Base-by-base conservation (phyloP, 2,888 invertebrate genomes). In the Conops quadrifasciatus region DNA sequence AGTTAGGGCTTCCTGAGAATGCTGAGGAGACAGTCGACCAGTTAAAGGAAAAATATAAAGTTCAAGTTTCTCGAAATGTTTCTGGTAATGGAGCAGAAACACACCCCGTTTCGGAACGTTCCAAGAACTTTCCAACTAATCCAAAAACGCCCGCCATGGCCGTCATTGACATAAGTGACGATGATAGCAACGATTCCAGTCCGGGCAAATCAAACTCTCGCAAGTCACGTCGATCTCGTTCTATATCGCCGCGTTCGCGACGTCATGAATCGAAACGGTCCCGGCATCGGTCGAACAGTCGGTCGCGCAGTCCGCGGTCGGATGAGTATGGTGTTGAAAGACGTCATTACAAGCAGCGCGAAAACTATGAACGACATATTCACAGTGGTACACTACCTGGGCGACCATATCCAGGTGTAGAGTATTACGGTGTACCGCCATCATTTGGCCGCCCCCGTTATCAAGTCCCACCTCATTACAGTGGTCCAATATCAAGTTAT, bases 1-100 rank as follows among this genome's bases (percentile, higher is more conserved):
- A 90, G 83, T 82, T 88, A 79, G 89, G 88, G 80, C 77, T 88
- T 78, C 83, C 87, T 1, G 87, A 88, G n/a, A 87, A 88, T 51
- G 84, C 83, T n/a, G 80, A 83, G 67, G 84, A 84, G 70, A 81
- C 80, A 62, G 82, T 84, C 4, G 83, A 82, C 74, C 78, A 80
- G 71, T 74, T 85, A 0, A 83, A 85, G 74, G 81, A 86, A n/a
- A 81, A 84, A 71, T 86, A 81, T 72, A 83, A 82, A 43, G 80
- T 85, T n/a, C 80, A 82, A 15, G 72, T 80, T 15, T 72, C 75
- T 30, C 74, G 75, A 26, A 73, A 75, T 49, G 45, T 58, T 0
- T 13, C 67, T 16, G 21, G 24, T 5, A 36, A 7, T 36, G 36
- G 36, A 36, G 45, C 66, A 19, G 53, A 59, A 28, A 59, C 28